A percentile compares a stretch with the other conserved stretches of the same genome.
Conservation (phyloP, 1,140 invertebrate genomes). For the Drosophila bifasciata region DNA sequence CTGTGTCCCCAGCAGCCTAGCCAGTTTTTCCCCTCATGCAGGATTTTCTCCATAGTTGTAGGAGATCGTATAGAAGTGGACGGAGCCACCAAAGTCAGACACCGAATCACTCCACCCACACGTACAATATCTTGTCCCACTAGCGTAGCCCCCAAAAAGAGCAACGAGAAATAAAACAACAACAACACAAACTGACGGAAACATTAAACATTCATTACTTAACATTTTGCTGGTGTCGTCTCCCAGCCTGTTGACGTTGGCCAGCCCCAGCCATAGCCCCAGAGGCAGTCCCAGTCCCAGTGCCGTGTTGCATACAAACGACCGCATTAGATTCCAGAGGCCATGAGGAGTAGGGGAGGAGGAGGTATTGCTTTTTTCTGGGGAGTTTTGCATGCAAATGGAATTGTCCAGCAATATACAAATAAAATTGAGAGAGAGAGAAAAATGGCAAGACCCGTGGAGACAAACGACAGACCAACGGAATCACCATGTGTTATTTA, state of each 20-base stretch:
- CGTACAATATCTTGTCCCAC: constrained; percentile 35
- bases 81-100: too few species aligned
- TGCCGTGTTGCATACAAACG: constrained; percentile 64
- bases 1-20: too few species aligned
- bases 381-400: background rate
- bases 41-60: too few species aligned
- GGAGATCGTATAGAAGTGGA: too few species aligned
- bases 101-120: constrained; percentile 14
- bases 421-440: constrained; percentile 11
- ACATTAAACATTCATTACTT: constrained; percentile 81
- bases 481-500: constrained; percentile 46
- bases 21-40: too few species aligned
- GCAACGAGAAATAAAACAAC: background rate
- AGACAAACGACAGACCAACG: too few species aligned
- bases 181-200: constrained; percentile 52
- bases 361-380: too few species aligned
- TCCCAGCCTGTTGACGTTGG: constrained; percentile 36
- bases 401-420: constrained; percentile 25
- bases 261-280: constrained; percentile 33
- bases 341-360: background rate
- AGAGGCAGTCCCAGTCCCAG: background rate
- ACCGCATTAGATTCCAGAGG: constrained; percentile 53
- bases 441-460: background rate
- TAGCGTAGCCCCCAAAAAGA: constrained; percentile 7
- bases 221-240: constrained; percentile 62